phyloP scores from a whole-genome alignment of 2,888 invertebrate genomes.

The Chrysina gloriosa region DNA sequence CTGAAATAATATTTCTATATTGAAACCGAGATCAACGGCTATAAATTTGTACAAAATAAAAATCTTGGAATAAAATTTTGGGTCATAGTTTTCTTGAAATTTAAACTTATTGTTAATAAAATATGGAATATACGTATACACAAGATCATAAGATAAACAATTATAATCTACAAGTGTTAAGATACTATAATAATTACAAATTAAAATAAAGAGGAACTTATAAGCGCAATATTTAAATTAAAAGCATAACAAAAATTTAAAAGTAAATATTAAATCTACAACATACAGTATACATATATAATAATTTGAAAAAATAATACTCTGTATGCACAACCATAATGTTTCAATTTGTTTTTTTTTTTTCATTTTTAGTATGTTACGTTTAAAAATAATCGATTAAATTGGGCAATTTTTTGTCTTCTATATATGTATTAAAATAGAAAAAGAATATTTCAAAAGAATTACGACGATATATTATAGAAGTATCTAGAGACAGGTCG shows the following conservation, averaged over 20 bases:
- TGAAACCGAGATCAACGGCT: neutral
- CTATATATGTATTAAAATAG: slow-evolving; percentile 11
- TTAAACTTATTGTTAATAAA: neutral
- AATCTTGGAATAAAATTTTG: no score
- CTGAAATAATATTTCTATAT: neutral
- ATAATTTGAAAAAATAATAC: slow-evolving; percentile 52
- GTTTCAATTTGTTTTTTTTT: slow-evolving; percentile 39
- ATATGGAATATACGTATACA: slow-evolving; percentile 15
- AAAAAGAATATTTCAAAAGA: neutral
- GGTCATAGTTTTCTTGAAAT: neutral
- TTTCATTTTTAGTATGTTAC: slow-evolving; percentile 30
- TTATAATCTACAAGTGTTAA: slow-evolving; percentile 10
- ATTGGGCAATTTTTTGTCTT: slow-evolving; percentile 38
- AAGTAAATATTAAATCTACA: slow-evolving; percentile 27
- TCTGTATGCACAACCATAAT: slow-evolving; percentile 57
- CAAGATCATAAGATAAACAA: neutral
- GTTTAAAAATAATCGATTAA: slow-evolving; percentile 15
- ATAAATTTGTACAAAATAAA: neutral
- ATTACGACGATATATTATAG: neutral
- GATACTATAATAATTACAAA: slow-evolving; percentile 12
- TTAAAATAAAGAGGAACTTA: slow-evolving; percentile 51
- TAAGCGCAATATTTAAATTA: slow-evolving; percentile 51
- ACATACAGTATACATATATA: slow-evolving; percentile 34
- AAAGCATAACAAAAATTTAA: slow-evolving; percentile 47
- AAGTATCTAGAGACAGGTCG: neutral